phyloP scores from a whole-genome alignment of 2,888 invertebrate species.

The Neoscelio sp. region DNA sequence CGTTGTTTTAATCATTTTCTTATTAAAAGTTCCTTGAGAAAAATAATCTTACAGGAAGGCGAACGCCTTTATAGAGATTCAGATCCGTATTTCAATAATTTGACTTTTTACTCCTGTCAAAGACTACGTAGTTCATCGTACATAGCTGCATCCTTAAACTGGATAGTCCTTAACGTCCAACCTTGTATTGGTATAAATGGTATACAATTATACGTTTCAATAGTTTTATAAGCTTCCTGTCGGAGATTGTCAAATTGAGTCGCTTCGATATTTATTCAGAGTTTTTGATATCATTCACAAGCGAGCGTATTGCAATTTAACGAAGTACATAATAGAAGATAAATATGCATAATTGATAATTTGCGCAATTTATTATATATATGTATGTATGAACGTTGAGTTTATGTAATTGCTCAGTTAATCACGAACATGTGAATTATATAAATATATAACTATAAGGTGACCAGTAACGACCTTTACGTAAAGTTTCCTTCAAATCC shows the following conservation, averaged over 20 bases:
- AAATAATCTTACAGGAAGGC: no score
- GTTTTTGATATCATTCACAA: no score
- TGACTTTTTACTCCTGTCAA: slow-evolving; percentile 36
- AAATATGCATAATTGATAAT: slow-evolving; percentile 19
- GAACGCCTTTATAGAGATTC: neutral
- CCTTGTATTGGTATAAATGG: no score
- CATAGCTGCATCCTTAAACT: no score
- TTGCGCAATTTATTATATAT: slow-evolving; percentile 28
- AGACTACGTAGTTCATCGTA: no score
- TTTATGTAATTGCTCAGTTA: slow-evolving; percentile 41
- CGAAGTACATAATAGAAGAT: neutral
- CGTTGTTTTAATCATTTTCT: neutral
- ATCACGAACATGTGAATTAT: slow-evolving; percentile 46
- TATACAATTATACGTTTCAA: no score
- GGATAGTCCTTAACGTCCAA: no score
- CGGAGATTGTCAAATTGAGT: no score
- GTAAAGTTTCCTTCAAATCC: slow-evolving; percentile 34
- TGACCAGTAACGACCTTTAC: slow-evolving; percentile 52
- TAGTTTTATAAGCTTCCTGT: no score
- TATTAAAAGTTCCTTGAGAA: no score
- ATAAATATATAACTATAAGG: slow-evolving; percentile 36
- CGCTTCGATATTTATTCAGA: neutral
- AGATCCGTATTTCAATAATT: slow-evolving; percentile 19
- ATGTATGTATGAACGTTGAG: slow-evolving; percentile 22
- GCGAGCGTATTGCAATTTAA: neutral